Base-by-base conservation (phyloP, 2,113 vertebrate species). In the Epinephelus lanceolatus region DNA sequence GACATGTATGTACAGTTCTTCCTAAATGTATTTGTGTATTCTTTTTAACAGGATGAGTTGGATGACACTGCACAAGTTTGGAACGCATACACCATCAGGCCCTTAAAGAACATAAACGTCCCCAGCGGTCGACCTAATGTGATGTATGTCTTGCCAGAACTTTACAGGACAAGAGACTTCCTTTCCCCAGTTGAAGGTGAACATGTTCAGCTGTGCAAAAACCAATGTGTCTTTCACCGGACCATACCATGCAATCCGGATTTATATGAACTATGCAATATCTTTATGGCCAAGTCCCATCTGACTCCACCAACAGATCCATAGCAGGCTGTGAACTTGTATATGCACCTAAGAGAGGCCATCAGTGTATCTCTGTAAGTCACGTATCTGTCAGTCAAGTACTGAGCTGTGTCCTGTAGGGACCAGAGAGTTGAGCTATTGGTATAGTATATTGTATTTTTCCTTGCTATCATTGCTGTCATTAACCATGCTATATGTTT, bases 201-300 rank as follows among this genome's bases (percentile, higher is more conserved):
- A 18, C 1, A 62, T 42, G 3, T 76, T 51, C 30, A 78, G 19
- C 25, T 72, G 53, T 82, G 76, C 71, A 88, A 76, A 59, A 40
- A 23, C 15, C 6, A 73, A 30, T 83, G 53, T 57, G 60, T 77
- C 11, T 86, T 86, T 76, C 3, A 1, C 3, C 49, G 5, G 23
- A 51, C 59, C 70, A 71, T 53, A 70, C 79, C 67, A 18, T 86
- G 40, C 15, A 60, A 88, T 59, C 27, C 45, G 47, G 80, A 86
- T 67, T 11, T 81, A 1, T 66, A 76, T 81, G 51, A 70, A 56
- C n/a, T 81, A 5, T 79, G 82, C 52, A 65, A 55, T 21, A 65
- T 65, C 13, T 8, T 74, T 13, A 79, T 74, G 49, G 59, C 70
- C 9, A 17, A 67, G 23, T 72, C 37, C 25, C 70, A 85, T 57